phyloP scores from a whole-genome alignment of 1,140 invertebrate species.

The Parasteatoda tepidariorum region DNA sequence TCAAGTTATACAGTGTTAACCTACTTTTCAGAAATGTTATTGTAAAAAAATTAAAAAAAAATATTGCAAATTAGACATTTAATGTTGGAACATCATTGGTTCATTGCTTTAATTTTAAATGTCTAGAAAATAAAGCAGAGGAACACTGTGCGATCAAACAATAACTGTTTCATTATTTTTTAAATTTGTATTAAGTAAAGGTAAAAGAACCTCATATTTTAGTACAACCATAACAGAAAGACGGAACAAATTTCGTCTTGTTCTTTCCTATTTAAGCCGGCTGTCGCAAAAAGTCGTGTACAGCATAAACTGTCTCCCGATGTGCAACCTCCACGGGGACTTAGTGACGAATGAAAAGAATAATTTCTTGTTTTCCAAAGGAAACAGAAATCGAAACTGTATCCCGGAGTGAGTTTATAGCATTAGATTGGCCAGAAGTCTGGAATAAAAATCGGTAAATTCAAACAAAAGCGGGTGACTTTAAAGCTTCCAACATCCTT shows the following conservation, averaged over 20 bases:
- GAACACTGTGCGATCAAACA: no score
- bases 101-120: no score
- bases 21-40: no score
- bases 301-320: constrained; percentile 22
- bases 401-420: constrained; percentile 38
- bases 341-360: constrained; percentile 47
- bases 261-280: constrained; percentile 10
- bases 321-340: constrained; percentile 17
- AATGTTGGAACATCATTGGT: no score
- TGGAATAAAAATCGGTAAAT: constrained; percentile 39
- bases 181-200: no score
- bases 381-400: constrained; percentile 44
- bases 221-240: constrained; percentile 2
- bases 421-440: constrained; percentile 44
- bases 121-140: no score
- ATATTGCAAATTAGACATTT: no score
- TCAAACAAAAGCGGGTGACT: constrained; percentile 30
- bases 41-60: no score
- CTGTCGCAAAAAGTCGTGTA: constrained; percentile 5
- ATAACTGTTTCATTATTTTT: no score
- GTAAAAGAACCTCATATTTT: no score
- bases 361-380: constrained; percentile 36
- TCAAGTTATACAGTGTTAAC: no score
- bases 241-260: constrained; percentile 8
- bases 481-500: constrained; percentile 21